A percentile compares a stretch with the other conserved stretches of the same genome.
phyloP scores from a whole-genome alignment of 2,888 invertebrate species.

The Caenorhabditis wallacei region DNA sequence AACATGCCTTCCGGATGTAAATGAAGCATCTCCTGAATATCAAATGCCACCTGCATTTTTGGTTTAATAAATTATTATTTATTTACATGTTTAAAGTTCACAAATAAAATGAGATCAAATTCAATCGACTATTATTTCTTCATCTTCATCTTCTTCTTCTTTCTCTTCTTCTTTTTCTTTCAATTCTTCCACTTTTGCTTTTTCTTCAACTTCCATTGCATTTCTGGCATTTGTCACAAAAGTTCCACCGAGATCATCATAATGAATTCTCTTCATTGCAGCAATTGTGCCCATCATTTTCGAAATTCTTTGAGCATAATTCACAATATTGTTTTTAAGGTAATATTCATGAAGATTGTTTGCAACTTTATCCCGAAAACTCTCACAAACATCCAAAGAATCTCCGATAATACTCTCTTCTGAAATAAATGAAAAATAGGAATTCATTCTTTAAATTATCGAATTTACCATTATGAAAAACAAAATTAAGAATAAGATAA shows the following conservation, averaged over 20 bases:
- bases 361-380: conserved; percentile 45
- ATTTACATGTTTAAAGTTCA: conserved; percentile 18
- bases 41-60: conserved; percentile 53
- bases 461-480: conserved; percentile 46
- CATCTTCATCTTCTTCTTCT: conserved; percentile 1
- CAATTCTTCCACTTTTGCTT: not conserved
- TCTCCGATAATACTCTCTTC: conserved; percentile 52
- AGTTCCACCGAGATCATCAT: conserved; percentile 51
- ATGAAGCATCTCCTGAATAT: conserved; percentile 42
- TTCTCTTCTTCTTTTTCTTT: not conserved
- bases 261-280: conserved; percentile 50
- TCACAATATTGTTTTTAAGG: conserved; percentile 34
- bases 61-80: conserved; percentile 20
- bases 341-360: conserved; percentile 57
- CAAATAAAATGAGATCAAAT: conserved; percentile 8
- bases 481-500: conserved; percentile 47
- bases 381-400: conserved; percentile 44
- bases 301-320: conserved; percentile 47
- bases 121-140: conserved; percentile 17
- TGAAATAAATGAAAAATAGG: conserved; percentile 17
- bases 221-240: conserved; percentile 21
- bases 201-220: conserved; percentile 3
- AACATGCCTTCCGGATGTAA: conserved; percentile 48
- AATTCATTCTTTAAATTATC: not conserved
- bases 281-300: conserved; percentile 52